These are phyloP conservation scores for Tadarida brasiliensis DNA, from an alignment of 2,797 vertebrate species.

Conservation along the genomic window DNA sequence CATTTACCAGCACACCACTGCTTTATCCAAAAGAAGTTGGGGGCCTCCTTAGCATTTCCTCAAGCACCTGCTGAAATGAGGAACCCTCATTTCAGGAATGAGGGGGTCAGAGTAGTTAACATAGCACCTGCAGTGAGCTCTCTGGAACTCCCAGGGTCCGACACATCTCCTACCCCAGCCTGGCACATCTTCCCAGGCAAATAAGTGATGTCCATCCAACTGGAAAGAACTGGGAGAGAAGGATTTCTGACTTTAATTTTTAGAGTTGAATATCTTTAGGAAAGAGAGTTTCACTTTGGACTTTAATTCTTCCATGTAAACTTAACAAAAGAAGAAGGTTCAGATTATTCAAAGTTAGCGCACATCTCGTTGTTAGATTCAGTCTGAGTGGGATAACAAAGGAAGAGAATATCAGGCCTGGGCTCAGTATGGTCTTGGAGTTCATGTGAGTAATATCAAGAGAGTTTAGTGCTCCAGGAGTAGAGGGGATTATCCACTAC, in stretches of 20 bases:
- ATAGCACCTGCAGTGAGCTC: not conserved
- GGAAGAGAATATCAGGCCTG: not conserved
- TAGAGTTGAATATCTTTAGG: not conserved
- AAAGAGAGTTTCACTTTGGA: not conserved
- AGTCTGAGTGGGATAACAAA: not conserved
- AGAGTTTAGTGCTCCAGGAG: not conserved
- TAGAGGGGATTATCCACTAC: not conserved
- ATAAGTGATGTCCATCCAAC: not conserved
- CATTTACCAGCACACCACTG: not conserved
- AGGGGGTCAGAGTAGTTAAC: not conserved
- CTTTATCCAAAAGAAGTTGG: not conserved
- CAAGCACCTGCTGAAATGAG: not conserved
- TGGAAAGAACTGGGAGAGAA: not conserved
- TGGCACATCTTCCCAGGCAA: not conserved
- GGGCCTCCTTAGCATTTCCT: not conserved
- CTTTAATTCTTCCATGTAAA: constrained; percentile 26
- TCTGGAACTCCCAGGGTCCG: not conserved
- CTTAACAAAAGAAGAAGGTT: not conserved
- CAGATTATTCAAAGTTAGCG: not conserved
- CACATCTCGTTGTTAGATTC: not conserved
- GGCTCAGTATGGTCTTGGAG: not conserved
- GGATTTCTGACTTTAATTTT: not conserved
- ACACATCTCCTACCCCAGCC: not conserved
- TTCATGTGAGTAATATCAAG: not conserved
- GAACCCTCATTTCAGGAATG: not conserved